Evolutionary conservation across 2,797 vertebrate species (phyloP).

Genomic region (Anisognathus igniventris): DNA sequence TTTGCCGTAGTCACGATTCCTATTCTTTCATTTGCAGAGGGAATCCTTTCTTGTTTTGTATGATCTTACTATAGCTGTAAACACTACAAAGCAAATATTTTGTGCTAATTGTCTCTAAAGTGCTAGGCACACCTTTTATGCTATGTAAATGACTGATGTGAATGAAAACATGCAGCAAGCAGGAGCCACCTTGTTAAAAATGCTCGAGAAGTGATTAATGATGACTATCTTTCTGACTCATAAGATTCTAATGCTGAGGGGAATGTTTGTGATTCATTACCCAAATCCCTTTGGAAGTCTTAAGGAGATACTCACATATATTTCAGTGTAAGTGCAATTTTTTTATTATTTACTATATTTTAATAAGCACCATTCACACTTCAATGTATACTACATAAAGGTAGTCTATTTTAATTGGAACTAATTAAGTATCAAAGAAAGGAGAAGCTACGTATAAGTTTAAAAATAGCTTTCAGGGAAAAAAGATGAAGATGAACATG

Average conservation of each 20-base stretch:
- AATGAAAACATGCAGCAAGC: constrained; percentile 28
- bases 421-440: constrained; percentile 1
- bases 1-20: background rate
- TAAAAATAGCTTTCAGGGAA: background rate
- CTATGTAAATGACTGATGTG: background rate
- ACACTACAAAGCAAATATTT: background rate
- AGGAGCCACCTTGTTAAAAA: constrained; percentile 45
- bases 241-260: constrained; percentile 4
- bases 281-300: constrained; percentile 10
- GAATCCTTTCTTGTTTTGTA: background rate
- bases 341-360: background rate
- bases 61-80: background rate
- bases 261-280: constrained; percentile 25
- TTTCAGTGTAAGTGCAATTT: background rate
- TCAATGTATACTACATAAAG: background rate
- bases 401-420: background rate
- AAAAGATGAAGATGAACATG: background rate
- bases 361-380: background rate
- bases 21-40: background rate
- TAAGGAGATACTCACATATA: background rate
- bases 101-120: background rate
- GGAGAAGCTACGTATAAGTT: background rate
- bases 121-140: background rate
- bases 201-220: constrained; percentile 41
- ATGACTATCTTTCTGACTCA: constrained; percentile 38